These are phyloP conservation scores for Uropsilus gracilis DNA, from an alignment of 2,113 vertebrate species.

Conservation along the genomic window DNA sequence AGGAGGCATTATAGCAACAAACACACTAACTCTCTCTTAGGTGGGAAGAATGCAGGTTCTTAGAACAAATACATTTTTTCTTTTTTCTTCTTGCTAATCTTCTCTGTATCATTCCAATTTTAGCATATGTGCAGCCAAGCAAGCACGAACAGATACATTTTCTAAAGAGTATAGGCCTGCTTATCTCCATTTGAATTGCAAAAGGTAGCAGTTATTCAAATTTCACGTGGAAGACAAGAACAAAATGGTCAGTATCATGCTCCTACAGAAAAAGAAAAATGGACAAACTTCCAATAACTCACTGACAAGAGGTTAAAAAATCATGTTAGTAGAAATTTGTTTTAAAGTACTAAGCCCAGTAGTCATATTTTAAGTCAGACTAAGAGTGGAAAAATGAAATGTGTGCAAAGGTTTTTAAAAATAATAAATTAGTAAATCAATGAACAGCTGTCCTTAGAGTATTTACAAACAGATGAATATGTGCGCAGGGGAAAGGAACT, in stretches of 20 bases:
- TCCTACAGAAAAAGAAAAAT: conserved; percentile 32
- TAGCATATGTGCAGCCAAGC: no score
- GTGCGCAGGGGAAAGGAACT: not conserved
- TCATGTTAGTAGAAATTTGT: not conserved
- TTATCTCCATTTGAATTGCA: conserved; percentile 21
- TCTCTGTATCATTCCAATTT: no score
- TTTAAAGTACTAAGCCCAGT: not conserved
- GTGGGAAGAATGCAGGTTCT: not conserved
- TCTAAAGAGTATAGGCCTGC: not conserved
- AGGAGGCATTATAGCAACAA: not conserved
- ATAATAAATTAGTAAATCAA: not conserved
- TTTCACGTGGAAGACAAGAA: not conserved
- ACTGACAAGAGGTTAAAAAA: conserved; percentile 4
- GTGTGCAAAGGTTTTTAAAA: not conserved
- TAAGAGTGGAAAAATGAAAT: conserved; percentile 40
- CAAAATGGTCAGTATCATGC: not conserved
- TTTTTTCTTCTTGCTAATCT: no score
- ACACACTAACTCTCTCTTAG: not conserved
- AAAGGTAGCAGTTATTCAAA: conserved; percentile 26
- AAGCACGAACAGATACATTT: not conserved
- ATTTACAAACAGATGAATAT: conserved; percentile 35
- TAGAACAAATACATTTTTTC: not conserved
- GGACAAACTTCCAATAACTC: not conserved
- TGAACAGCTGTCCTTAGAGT: conserved; percentile 29
- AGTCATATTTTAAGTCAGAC: conserved; percentile 45